A percentile compares a stretch with the other conserved stretches of the same genome.
These are phyloP conservation scores for Pangasius macronema DNA, from an alignment of 2,797 vertebrate genomes.

Conservation along the genomic window DNA sequence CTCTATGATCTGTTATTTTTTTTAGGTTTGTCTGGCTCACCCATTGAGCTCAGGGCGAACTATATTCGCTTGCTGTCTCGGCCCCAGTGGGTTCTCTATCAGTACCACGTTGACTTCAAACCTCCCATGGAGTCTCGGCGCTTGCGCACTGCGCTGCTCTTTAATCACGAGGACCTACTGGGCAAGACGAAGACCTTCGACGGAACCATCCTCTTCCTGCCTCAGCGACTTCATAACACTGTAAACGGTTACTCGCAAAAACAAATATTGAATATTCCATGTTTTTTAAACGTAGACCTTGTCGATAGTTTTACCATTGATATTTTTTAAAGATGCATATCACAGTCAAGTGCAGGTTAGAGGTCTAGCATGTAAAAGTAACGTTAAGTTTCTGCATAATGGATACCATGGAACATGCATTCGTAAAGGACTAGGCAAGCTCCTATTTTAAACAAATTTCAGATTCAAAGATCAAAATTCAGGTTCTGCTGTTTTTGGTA, in stretches of 20 bases:
- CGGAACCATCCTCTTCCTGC: constrained; percentile 85
- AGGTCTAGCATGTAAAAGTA: background rate
- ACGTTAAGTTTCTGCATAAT: background rate
- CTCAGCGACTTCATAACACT: constrained; percentile 77
- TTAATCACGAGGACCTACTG: constrained; percentile 83
- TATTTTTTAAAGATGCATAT: background rate
- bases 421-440: background rate
- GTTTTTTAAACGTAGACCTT: background rate
- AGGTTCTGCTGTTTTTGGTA: background rate
- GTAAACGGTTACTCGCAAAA: constrained; percentile 60
- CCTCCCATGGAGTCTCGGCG: constrained; percentile 89
- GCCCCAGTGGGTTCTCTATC: constrained; percentile 90
- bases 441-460: background rate
- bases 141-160: constrained; percentile 83
- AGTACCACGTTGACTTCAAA: constrained; percentile 89
- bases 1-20: background rate
- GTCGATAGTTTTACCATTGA: background rate
- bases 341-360: background rate
- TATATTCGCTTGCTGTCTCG: constrained; percentile 85
- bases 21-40: constrained; percentile 78
- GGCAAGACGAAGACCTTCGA: constrained; percentile 86
- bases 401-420: background rate
- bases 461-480: background rate
- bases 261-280: background rate
- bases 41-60: constrained; percentile 81